Base-by-base conservation (phyloP, 2,113 vertebrate species). In the Eclectus roratus region DNA sequence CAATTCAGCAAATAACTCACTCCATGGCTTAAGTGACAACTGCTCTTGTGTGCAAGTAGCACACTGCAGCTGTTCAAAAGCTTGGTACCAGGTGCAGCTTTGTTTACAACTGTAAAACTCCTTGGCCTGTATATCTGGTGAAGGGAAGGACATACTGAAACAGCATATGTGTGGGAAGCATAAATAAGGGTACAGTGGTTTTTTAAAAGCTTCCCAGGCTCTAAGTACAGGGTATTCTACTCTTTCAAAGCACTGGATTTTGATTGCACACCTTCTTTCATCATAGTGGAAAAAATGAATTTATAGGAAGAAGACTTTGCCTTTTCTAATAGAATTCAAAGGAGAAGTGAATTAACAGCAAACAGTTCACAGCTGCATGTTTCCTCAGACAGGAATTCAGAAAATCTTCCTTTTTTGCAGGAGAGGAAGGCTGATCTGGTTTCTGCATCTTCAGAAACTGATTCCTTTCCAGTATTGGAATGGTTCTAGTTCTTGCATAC, bases 71-170 rank as follows among this genome's bases (percentile, higher is more conserved):
- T 95, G 84, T 88, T 82, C 17, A 18, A 17, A 85, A 91, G 49
- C 84, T 72, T 3, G 7, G 56, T 49, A 91, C 68, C 93, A 86
- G 87, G 41, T 93, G 90, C 94, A 93, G 83, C 87, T 88, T 88
- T 43, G 91, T 65, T 65, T 91, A 76, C 68, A 29, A 81, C 50
- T 56, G 52, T 35, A 89, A 50, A 88, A 63, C 50, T 88, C 33
- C 28, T 89, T 44, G 72, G 50, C 53, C 76, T 71, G 17, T 5
- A 10, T 53, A 6, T 29, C 25, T 61, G 39, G 7, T 25, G 13
- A 16, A 70, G 82, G 55, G 50, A 87, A 83, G 68, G 72, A 29
- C 64, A 9, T 28, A 33, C 29, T 68, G 64, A 70, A 71, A 35
- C 28, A 47, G 29, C 56, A 6, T 46, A 8, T 47, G 49, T 69